Conservation (phyloP, 2,888 invertebrate species). For the Nomada lathburiana region DNA sequence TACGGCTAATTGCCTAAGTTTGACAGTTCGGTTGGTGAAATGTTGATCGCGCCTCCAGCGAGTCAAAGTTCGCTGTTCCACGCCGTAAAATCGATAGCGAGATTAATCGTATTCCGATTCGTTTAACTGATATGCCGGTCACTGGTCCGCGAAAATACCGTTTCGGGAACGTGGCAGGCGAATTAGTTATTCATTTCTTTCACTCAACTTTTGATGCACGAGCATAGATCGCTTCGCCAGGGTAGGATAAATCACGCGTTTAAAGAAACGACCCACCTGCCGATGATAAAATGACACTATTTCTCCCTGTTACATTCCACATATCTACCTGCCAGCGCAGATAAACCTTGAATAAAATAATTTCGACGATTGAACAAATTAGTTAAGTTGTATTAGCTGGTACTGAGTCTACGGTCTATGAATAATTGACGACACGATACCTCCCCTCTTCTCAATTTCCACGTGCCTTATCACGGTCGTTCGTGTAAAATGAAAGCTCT, state of each 20-base stretch:
- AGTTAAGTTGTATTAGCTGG: background rate
- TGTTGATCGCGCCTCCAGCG: background rate
- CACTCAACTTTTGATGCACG: background rate
- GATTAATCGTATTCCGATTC: conserved; percentile 60
- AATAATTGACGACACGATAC: background rate
- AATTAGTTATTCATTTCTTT: conserved; percentile 48
- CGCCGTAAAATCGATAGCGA: conserved; percentile 48
- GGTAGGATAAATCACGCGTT: conserved; percentile 15
- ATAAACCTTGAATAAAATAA: background rate
- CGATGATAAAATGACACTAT: background rate
- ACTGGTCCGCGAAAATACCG: conserved; percentile 41
- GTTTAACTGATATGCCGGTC: conserved; percentile 49
- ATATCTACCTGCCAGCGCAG: background rate
- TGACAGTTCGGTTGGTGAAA: conserved; percentile 17
- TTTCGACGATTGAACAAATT: background rate
- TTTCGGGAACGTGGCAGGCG: conserved; percentile 6
- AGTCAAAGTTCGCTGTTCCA: conserved; percentile 28
- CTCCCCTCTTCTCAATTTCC: no score
- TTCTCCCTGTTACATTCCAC: background rate
- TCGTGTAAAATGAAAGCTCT: no score
- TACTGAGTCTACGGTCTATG: background rate
- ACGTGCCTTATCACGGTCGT: no score
- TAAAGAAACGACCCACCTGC: background rate
- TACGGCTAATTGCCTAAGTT: conserved; percentile 14
- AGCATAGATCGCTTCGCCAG: background rate